Percentiles rank a stretch among this genome's conserved stretches.
These are phyloP conservation scores for Sebastes dallii DNA, from an alignment of 2,797 vertebrate genomes.

Conservation along the genomic window DNA sequence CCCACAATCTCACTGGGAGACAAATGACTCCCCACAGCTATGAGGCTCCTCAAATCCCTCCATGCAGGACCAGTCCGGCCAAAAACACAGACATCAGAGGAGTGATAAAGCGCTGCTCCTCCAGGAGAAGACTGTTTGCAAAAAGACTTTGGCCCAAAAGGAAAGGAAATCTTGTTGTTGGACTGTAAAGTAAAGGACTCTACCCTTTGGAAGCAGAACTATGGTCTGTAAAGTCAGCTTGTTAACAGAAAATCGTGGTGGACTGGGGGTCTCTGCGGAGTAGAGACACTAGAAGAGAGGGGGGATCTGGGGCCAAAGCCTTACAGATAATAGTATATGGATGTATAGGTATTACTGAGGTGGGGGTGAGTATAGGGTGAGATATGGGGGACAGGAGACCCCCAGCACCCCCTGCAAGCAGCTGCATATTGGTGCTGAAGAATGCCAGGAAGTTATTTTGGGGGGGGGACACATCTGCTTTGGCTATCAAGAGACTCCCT, in stretches of 20 bases:
- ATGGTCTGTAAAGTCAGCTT: neutral
- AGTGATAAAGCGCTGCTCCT: constrained; percentile 28
- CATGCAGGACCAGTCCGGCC: constrained; percentile 18
- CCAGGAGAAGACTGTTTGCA: constrained; percentile 13
- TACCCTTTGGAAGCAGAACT: neutral
- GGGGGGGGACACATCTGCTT: constrained; percentile 71
- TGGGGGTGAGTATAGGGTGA: neutral
- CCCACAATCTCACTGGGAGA: constrained; percentile 39
- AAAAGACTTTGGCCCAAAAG: constrained; percentile 9
- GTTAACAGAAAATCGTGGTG: neutral
- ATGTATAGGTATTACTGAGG: constrained; percentile 9
- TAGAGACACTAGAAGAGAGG: neutral
- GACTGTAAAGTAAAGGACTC: neutral
- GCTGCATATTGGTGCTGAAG: constrained; percentile 58
- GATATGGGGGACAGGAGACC: constrained; percentile 10
- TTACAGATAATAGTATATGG: neutral
- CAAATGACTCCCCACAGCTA: constrained; percentile 45
- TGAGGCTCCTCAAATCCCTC: constrained; percentile 28
- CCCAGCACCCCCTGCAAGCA: constrained; percentile 47
- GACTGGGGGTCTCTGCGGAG: neutral
- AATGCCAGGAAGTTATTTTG: constrained; percentile 52
- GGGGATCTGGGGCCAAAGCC: neutral
- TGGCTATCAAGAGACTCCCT: constrained; percentile 54
- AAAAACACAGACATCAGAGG: constrained; percentile 50
- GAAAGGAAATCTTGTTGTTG: constrained; percentile 8